These are phyloP conservation scores for Falco punctatus DNA, from an alignment of 2,113 vertebrate species.

Conservation along the genomic window DNA sequence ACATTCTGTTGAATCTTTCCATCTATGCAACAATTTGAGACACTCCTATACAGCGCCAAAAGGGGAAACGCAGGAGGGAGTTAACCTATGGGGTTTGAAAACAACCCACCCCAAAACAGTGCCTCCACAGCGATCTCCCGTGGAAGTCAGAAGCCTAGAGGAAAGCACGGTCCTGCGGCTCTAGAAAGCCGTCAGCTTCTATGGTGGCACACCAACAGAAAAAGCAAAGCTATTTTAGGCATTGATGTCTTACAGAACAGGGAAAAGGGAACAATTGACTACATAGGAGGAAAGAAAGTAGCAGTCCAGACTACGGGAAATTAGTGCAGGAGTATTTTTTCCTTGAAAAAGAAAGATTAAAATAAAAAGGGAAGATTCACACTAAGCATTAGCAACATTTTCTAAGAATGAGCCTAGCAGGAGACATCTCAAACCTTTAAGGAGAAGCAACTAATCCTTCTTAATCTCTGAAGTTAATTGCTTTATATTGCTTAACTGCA, in stretches of 20 bases:
- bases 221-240: neutral
- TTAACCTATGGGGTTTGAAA: neutral
- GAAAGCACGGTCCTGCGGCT: neutral
- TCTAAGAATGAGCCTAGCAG: neutral
- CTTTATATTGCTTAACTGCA: neutral
- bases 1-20: neutral
- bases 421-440: neutral
- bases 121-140: neutral
- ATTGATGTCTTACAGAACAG: neutral
- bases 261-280: neutral
- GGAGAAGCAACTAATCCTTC: neutral
- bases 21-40: neutral
- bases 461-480: neutral
- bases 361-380: neutral
- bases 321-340: neutral
- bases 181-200: neutral
- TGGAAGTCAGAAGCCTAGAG: neutral
- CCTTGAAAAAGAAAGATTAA: neutral
- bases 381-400: neutral
- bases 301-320: neutral
- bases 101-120: neutral
- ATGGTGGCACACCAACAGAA: neutral
- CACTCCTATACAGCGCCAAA: neutral
- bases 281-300: neutral
- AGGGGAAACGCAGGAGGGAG: neutral